phyloP scores from a whole-genome alignment of 2,113 vertebrate genomes.

The Paraplagusia blochii region DNA sequence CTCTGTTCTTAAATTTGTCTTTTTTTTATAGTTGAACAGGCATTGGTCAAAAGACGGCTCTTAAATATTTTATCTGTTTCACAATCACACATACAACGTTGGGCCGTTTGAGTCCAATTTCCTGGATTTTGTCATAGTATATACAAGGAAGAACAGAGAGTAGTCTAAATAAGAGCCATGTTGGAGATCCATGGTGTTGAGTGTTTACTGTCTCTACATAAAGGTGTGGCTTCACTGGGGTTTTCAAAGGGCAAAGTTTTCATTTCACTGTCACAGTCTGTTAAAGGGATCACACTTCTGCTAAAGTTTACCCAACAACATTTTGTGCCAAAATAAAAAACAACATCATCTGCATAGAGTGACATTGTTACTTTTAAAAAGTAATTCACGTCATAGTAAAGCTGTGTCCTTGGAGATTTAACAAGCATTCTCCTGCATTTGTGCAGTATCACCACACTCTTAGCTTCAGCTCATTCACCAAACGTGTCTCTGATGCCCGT shows the following conservation, averaged over 20 bases:
- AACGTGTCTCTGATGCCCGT: slow-evolving; percentile 8
- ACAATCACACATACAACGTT: not conserved
- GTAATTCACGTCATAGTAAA: not conserved
- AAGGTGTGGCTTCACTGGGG: not conserved
- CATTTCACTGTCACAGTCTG: not conserved
- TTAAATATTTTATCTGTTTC: not conserved
- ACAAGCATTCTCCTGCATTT: not conserved
- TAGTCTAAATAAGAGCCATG: not conserved
- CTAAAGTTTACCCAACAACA: slow-evolving; percentile 6
- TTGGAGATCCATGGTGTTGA: not conserved
- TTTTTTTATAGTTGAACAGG: too few species aligned
- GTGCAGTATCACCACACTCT: not conserved
- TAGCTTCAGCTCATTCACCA: not conserved
- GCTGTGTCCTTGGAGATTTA: not conserved
- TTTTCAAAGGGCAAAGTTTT: not conserved
- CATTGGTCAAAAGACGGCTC: not conserved
- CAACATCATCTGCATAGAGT: not conserved
- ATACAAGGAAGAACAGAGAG: not conserved
- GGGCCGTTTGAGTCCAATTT: not conserved
- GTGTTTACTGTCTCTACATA: not conserved
- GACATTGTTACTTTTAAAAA: not conserved
- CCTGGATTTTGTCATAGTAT: not conserved
- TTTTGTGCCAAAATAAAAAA: too few species aligned
- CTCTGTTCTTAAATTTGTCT: too few species aligned
- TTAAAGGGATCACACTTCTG: slow-evolving; percentile 27